Base-by-base conservation (phyloP, 2,888 invertebrate species). In the Trachelus tabidus region DNA sequence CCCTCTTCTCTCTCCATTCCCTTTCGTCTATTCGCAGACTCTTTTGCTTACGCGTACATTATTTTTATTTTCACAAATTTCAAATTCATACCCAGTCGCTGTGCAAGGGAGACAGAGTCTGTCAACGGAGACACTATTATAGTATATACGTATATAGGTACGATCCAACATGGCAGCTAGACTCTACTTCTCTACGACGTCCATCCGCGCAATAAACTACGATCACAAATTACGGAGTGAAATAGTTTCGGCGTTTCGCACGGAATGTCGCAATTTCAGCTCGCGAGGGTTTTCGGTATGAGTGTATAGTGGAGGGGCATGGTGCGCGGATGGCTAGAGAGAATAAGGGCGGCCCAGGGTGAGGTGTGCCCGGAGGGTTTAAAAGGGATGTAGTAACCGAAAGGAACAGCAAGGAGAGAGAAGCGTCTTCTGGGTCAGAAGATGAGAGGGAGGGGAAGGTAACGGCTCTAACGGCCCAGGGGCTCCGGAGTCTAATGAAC, bases 181-280 rank as follows among this genome's bases (percentile, higher is more conserved):
- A 40, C 40, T 56, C 56, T 56, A 56, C 56, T 23, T 56, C 56
- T 56, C 56, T 33, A 34, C 71, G 76, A 86, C 88, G 90, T 90
- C 90, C 89, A 90, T 90, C 86, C 89, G 86, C 86, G 87, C 90
- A 90, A 91, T 91, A 91, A 91, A 91, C 90, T 90, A 91, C 91
- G 90, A 91, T 91, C 91, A 91, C 91, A 90, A 91, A 91, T 91
- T 91, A 91, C 91, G 81, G 89, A 91, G 91, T 91, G 91, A 88
- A 91, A 91, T 91, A 91, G 91, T 91, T 91, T 90, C 88, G 90
- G 90, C 90, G 89, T 90, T 89, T 89, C 89, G 87, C 89, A 86
- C 89, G 91, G 91, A 91, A 91, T 91, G 91, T 91, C 91, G 91
- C 91, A 90, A 91, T 91, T 91, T 89, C 90, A 88, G 87, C 87